phyloP scores from a whole-genome alignment of 2,888 invertebrate genomes.

The Lepidochitona cinerea region DNA sequence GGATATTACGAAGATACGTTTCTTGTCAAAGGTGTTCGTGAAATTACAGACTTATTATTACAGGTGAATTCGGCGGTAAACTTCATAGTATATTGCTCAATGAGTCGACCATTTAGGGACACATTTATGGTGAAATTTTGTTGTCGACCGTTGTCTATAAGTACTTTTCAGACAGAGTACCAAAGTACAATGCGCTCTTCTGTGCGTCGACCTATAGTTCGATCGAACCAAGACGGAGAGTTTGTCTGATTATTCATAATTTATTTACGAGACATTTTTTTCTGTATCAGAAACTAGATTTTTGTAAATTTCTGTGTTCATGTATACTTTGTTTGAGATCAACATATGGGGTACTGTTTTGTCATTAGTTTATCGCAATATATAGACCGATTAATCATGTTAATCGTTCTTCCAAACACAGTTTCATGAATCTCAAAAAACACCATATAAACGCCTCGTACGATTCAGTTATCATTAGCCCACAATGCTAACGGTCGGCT shows the following conservation, averaged over 20 bases:
- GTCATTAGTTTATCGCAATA: too few species aligned
- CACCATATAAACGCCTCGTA: too few species aligned
- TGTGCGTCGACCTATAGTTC: background rate
- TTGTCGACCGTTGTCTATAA: slow-evolving; percentile 10
- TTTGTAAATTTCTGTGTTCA: too few species aligned
- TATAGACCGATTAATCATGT: too few species aligned
- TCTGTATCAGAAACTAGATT: too few species aligned
- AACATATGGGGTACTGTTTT: too few species aligned
- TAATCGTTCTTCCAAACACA: too few species aligned
- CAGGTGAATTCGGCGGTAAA: slow-evolving; percentile 68
- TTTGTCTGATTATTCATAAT: background rate
- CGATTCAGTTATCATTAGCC: too few species aligned
- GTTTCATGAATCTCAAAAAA: too few species aligned
- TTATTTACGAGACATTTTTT: too few species aligned
- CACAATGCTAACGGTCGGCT: too few species aligned
- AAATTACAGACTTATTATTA: slow-evolving; percentile 68
- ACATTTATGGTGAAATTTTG: slow-evolving; percentile 62
- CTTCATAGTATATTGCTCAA: slow-evolving; percentile 65
- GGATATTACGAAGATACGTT: slow-evolving; percentile 66
- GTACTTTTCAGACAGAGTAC: background rate
- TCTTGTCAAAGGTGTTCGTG: slow-evolving; percentile 63
- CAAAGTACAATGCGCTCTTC: slow-evolving; percentile 2
- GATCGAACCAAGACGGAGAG: background rate
- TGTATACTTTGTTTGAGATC: too few species aligned
- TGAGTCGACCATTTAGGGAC: slow-evolving; percentile 63